Base-by-base conservation (phyloP, 2,113 vertebrate genomes). In the Cottus gobio region DNA sequence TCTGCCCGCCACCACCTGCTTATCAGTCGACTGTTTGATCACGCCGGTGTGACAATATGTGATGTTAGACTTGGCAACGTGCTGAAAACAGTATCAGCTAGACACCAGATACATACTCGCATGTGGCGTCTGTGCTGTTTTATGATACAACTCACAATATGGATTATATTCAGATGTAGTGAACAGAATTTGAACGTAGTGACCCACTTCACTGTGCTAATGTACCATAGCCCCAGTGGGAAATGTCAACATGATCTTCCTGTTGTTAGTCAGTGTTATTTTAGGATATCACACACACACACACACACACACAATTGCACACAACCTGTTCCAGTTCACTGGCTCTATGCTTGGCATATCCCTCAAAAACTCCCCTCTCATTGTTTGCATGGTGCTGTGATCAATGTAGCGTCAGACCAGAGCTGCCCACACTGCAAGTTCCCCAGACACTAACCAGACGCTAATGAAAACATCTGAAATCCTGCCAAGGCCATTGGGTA, bases 401-500 rank as follows among this genome's bases (percentile, higher is more conserved):
- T 91, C 79, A 91, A 80, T 91, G 90, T 75, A 81, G 90, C 77
- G 58, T 77, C 72, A 31, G 82, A 84, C 69, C 68, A 79, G 68
- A 87, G 87, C 78, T 87, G 90, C 90, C 89, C 87, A 86, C 88
- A 56, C 58, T 66, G 82, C 75, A 71, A 66, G 86, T 86, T 89
- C 89, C 89, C 75, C 72, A 85, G 85, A 89, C 88, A 87, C 78
- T 82, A 79, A 89, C 82, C 85, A 92, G 83, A 84, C 89, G 11
- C 77, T 90, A 93, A 90, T 93, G 89, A 91, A 92, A 93, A 92
- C 85, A 93, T 85, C 87, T 88, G 89, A 91, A 88, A 72, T 79
- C 5, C 68, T 87, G 92, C 85, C 90, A 90, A 80, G 80, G 85
- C 89, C 77, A 81, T 80, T 84, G 90, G 82, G 79, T 80, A 79